Conservation (phyloP, 2,113 vertebrate species). For the Callopanchax toddi region DNA sequence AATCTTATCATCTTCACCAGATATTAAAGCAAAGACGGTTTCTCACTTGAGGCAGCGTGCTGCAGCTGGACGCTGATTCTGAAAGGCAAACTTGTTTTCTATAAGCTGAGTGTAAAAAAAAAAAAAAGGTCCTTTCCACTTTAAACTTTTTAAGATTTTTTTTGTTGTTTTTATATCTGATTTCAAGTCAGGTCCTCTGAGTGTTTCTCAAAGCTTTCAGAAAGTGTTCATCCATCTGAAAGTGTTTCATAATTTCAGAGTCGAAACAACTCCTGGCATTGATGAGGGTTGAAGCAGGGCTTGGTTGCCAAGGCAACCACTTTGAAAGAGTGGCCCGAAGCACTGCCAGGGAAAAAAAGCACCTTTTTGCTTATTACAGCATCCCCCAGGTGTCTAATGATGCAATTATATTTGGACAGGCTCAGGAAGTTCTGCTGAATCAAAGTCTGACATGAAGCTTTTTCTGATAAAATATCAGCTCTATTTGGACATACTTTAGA, state of each 20-base stretch:
- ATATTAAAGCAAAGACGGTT: constrained; percentile 43
- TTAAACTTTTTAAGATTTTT: no score
- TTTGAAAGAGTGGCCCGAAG: neutral
- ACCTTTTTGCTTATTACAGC: neutral
- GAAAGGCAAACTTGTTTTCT: neutral
- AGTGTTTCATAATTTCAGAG: neutral
- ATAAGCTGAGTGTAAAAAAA: no score
- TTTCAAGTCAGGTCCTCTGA: no score
- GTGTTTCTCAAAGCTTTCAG: neutral
- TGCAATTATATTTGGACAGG: neutral
- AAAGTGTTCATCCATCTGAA: neutral
- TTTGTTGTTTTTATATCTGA: no score
- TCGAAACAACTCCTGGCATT: neutral
- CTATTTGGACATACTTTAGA: no score
- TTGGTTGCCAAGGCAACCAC: neutral
- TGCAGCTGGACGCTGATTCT: constrained; percentile 4
- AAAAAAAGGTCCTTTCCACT: no score
- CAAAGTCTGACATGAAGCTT: neutral
- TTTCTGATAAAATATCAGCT: neutral
- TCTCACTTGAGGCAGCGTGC: constrained; percentile 19
- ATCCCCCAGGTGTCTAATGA: neutral
- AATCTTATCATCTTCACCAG: constrained; percentile 58
- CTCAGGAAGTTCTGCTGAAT: neutral
- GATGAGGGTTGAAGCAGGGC: neutral
- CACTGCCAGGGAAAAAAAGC: neutral